phyloP scores from a whole-genome alignment of 1,140 invertebrate genomes.

The Telenomus remus region DNA sequence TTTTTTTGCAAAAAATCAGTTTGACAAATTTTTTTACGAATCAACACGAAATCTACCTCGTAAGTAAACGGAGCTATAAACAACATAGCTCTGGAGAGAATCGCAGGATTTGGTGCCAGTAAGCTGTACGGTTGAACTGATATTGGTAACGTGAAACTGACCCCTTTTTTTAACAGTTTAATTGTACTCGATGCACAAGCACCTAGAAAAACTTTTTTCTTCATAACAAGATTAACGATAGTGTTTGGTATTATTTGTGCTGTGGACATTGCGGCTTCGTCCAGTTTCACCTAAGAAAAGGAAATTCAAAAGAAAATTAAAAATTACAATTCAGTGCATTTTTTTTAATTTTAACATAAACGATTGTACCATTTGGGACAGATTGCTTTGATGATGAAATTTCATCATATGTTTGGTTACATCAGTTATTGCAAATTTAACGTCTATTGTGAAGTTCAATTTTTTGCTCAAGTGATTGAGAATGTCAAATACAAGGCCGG shows the following conservation, averaged over 20 bases:
- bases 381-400: constrained; percentile 1
- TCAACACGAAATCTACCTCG: no score
- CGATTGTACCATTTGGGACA: constrained; percentile 18
- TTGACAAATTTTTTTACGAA: no score
- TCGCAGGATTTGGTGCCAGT: constrained; percentile 83
- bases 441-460: constrained; percentile 87
- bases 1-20: no score
- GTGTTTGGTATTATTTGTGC: constrained; percentile 66
- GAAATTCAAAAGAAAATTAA: neutral
- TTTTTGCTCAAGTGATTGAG: constrained; percentile 83
- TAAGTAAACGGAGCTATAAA: constrained; percentile 90
- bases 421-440: constrained; percentile 6
- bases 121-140: constrained; percentile 87
- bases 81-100: constrained; percentile 85
- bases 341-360: constrained; percentile 1
- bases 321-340: no score
- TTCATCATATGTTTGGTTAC: constrained; percentile 27
- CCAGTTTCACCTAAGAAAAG: constrained; percentile 21
- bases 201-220: constrained; percentile 80
- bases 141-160: constrained; percentile 88
- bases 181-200: constrained; percentile 84
- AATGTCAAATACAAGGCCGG: constrained; percentile 87
- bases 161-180: constrained; percentile 76
- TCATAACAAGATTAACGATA: constrained; percentile 69
- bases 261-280: constrained; percentile 42